Conservation (phyloP, 2,888 invertebrate genomes). For the Hemithea aestivaria region DNA sequence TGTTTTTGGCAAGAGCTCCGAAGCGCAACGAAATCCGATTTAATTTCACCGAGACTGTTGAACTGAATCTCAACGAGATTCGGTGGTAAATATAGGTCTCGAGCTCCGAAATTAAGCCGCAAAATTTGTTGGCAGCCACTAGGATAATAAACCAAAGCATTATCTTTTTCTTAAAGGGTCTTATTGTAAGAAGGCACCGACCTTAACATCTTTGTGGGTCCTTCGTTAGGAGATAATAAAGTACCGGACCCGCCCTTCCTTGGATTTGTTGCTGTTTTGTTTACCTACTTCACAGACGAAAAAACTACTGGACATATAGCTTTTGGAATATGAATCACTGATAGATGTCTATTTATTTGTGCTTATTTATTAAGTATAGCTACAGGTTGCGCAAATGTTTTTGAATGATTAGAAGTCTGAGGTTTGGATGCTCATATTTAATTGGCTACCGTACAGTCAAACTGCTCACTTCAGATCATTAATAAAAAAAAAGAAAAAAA, state of each 20-base stretch:
- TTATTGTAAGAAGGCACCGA: constrained; percentile 1
- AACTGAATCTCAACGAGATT: constrained; percentile 8
- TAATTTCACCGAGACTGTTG: constrained; percentile 14
- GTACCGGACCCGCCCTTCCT: constrained; percentile 1
- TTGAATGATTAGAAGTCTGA: too few species aligned
- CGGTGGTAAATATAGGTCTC: constrained; percentile 7
- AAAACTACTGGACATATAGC: too few species aligned
- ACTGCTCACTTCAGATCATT: too few species aligned
- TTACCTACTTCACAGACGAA: neutral
- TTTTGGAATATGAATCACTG: too few species aligned
- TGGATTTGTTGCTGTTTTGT: constrained; percentile 2
- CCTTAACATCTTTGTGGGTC: constrained; percentile 6
- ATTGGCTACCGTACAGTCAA: too few species aligned
- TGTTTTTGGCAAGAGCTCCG: neutral
- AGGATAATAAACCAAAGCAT: constrained; percentile 8
- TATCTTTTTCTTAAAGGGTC: constrained; percentile 5
- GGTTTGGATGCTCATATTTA: too few species aligned
- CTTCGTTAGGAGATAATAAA: constrained; percentile 5
- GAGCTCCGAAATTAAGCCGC: constrained; percentile 5
- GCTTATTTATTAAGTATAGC: too few species aligned
- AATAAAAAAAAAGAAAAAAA: too few species aligned
- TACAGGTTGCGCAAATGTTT: too few species aligned
- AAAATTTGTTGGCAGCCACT: constrained; percentile 7
- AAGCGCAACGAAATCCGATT: constrained; percentile 2
- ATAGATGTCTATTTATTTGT: too few species aligned